Conservation (phyloP, 2,797 vertebrate genomes). For the Perodicticus potto region DNA sequence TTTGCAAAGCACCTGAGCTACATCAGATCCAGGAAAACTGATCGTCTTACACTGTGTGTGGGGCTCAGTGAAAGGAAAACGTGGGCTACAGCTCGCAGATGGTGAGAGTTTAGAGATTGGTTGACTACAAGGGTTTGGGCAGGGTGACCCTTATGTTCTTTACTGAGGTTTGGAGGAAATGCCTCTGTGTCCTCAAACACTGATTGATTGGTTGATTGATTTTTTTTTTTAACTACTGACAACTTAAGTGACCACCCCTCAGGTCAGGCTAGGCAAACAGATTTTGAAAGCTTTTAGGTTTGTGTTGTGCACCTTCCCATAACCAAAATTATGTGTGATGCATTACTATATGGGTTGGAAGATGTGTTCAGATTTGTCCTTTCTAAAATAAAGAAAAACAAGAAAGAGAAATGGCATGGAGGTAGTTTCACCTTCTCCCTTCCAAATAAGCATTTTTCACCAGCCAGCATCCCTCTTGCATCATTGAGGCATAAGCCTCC, state of each 20-base stretch:
- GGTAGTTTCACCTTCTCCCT: background rate
- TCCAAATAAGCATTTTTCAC: background rate
- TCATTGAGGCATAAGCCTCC: background rate
- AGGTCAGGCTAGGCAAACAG: background rate
- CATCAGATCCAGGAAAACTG: background rate
- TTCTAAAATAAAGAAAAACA: conserved; percentile 16
- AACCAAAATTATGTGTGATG: background rate
- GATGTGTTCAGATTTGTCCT: background rate
- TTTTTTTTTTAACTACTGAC: background rate
- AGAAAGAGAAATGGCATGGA: background rate
- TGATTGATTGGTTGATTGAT: background rate
- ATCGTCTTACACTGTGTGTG: background rate
- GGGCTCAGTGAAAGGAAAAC: background rate
- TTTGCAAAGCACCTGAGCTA: background rate
- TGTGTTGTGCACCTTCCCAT: background rate
- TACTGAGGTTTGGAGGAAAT: background rate
- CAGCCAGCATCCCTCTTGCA: background rate
- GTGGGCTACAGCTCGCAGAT: background rate
- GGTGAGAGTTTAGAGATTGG: background rate
- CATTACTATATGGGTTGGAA: background rate
- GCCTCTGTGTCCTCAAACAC: background rate
- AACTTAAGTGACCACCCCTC: background rate
- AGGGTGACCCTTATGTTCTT: background rate
- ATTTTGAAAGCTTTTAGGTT: background rate
- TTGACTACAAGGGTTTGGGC: background rate